Base-by-base conservation (phyloP, 1,140 invertebrate species). In the Odontomachus brunneus region DNA sequence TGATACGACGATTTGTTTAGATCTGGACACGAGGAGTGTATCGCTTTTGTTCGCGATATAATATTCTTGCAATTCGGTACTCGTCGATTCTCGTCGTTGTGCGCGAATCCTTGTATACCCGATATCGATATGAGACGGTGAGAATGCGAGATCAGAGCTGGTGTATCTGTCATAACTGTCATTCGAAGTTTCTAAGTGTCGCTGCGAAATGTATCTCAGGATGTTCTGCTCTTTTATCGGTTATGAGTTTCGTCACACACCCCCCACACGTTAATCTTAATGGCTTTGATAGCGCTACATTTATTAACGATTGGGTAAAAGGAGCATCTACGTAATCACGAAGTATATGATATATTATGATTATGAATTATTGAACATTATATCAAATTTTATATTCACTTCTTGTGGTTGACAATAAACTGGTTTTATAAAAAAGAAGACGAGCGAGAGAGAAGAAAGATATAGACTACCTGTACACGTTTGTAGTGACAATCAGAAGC, bases 341-440 rank as follows among this genome's bases (percentile, higher is more conserved):
- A 89, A 51, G 74, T 88, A 85, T 88, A 87, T 86, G 75, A 88
- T 83, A 89, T 86, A 90, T 91, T 91, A 89, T 89, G 82, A 91
- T 92, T 92, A 91, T 91, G 85, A 88, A 90, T 91, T 90, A 91
- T 90, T 92, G 84, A 92, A 91, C 88, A 92, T 92, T 92, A 88
- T 92, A 92, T 92, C 86, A 92, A 92, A 91, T 92, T 92, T 92
- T 92, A 92, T 92, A 91, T 92, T 92, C 90, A 92, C 90, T 92
- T 92, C 89, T 91, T 92, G 91, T 92, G 91, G 88, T 92, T 91
- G 89, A 90, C 90, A 92, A 92, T 92, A 92, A 92, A 92, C 89
- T 91, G 89, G 89, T 92, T 93, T 93, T 92, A 90, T 92, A 92
- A 88, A 90, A 84, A 90, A 90, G 72, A 60, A 26, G 48, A 60